Evolutionary conservation across 2,797 vertebrate genomes (phyloP), one percentile per base, ranked within the genome.

Genomic region (Rousettus madagascariensis): DNA sequence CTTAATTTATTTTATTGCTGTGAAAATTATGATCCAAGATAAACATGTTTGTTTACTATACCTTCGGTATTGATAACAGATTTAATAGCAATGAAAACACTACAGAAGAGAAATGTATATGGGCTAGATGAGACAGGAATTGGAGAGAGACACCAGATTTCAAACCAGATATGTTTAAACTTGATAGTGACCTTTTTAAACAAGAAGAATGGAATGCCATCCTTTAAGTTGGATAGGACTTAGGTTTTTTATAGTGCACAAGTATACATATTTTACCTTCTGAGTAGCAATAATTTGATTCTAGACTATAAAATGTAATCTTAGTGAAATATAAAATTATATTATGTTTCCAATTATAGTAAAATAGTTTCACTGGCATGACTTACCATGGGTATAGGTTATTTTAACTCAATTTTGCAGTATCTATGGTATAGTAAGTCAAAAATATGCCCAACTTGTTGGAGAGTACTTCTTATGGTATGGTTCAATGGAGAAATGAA

Each of bases 61-160:
- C 8, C 77, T 93, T 92, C 36, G 86, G 36, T 83, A 55, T 85
- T 94, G 43, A 65, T 77, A 79, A 61, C 90, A 11, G 51, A 82
- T 86, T 93, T 92, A 95, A 92, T 41, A n/a, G 9, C 8, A 74
- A 41, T 72, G 49, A 93, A 96, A 97, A 61, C 19, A 85, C n/a
- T 59, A 43, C 6, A 49, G 75, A 91, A 79, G 65, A 90, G 94
- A 97, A 95, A 72, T 91, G 49, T 63, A 6, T 91, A 49, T 77
- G 36, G 41, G 84, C 43, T 84, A 78, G 80, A 85, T 66, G n/a
- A 80, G 57, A 55, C 8, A 51, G 53, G 46, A 87, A 91, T 63
- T 92, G 30, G 43, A 93, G 41, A 46, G 53, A 93, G 85, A 22
- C 63, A 85, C 12, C 11, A 80, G 43, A 49, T 96, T 71, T 90